Base-by-base conservation (phyloP, 2,113 vertebrate species). In the Microcebus griseorufus region DNA sequence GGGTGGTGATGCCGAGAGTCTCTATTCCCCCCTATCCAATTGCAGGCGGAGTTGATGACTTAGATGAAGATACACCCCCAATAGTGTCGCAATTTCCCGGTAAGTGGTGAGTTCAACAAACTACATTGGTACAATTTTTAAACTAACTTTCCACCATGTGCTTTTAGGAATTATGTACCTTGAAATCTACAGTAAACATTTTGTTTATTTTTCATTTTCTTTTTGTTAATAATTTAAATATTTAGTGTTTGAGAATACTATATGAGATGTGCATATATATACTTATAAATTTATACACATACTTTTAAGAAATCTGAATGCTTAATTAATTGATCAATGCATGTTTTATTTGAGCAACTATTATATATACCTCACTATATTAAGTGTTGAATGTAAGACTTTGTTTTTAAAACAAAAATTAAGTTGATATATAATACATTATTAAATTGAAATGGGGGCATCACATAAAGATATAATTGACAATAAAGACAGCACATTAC, bases 1-100 rank as follows among this genome's bases (percentile, higher is more conserved):
- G 99, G 99, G 99, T 99, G 95, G 99, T 99, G 87, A 99, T 99
- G 99, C 99, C 99, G 9, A 99, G 99, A 72, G 99, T 99, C 62
- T 99, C 99, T 69, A 99, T 99, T 97, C 99, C 99, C 9, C 99
- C 99, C 3, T 99, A 99, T 97, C 99, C 99, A 53, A 99, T 99
- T 87, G 99, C 99, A 20, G 99, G 99, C 0, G 99, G 99, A 29
- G 99, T 99, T 60, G 99, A 99, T 79, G 99, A 99, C 98, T 98
- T 99, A 95, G 99, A 99, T 94, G 99, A 99, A 98, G 99, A 99
- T 80, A 99, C 99, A 75, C 99, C 99, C 78, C 99, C 99, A 64
- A 99, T 99, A 96, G 99, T 99, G 97, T 99, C 99, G 79, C 99
- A 99, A 98, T 99, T 99, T 98, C 99, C 99, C 13, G 98, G 99